Evolutionary conservation across 2,113 vertebrate species (phyloP).

Genomic region (Rhinogobius similis): DNA sequence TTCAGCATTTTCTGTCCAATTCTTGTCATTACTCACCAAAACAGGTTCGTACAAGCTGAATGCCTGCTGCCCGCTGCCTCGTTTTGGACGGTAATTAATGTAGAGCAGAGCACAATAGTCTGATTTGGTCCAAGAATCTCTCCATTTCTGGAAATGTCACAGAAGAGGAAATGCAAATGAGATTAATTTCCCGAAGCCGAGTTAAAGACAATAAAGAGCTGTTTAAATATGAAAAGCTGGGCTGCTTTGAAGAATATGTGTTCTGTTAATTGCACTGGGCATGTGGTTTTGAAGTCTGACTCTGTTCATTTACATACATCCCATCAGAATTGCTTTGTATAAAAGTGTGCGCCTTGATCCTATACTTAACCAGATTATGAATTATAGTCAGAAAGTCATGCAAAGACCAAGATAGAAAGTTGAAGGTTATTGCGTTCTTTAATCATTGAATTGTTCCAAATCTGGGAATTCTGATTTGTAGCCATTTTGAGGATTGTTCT

Average conservation of each 20-base stretch:
- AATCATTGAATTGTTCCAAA: constrained; percentile 11
- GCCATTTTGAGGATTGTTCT: constrained; percentile 18
- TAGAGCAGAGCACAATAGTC: not conserved
- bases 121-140: constrained; percentile 4
- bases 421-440: not conserved
- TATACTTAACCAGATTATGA: constrained; percentile 13
- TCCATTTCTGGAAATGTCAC: constrained; percentile 32
- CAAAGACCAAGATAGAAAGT: not conserved
- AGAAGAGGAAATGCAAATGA: constrained; percentile 37
- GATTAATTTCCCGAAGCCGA: constrained; percentile 15
- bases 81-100: constrained; percentile 4
- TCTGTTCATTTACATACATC: constrained; percentile 13
- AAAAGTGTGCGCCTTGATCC: constrained; percentile 8
- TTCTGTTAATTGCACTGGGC: constrained; percentile 22
- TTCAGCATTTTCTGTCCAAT: constrained; percentile 35
- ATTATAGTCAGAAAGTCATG: not conserved
- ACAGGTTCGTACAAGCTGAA: constrained; percentile 17
- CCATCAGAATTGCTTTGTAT: constrained; percentile 19
- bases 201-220: constrained; percentile 28
- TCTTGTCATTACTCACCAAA: constrained; percentile 28
- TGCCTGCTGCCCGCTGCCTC: constrained; percentile 1
- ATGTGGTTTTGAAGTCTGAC: constrained; percentile 27
- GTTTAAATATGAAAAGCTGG: constrained; percentile 20
- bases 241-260: constrained; percentile 29
- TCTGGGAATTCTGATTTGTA: not conserved